phyloP scores from a whole-genome alignment of 1,140 invertebrate genomes.

The Procambarus virginalis region DNA sequence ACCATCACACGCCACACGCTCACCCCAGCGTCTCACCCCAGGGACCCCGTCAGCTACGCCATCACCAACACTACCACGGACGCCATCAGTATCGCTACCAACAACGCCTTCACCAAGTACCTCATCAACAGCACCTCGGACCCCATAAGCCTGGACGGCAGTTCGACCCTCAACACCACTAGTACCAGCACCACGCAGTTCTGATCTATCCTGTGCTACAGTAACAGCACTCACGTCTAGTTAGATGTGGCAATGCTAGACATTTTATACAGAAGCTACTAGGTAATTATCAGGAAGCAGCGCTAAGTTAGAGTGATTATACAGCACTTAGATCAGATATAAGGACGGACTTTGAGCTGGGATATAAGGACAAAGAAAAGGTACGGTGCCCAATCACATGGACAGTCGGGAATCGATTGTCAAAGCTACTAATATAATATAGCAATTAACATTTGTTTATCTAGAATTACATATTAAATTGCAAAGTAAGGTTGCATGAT shows the following conservation, averaged over 20 bases:
- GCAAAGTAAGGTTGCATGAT: no score
- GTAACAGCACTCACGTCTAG: not conserved
- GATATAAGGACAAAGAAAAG: no score
- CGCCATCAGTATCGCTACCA: constrained; percentile 52
- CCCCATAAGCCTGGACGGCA: not conserved
- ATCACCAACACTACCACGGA: constrained; percentile 28
- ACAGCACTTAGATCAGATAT: no score
- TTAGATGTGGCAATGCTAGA: not conserved
- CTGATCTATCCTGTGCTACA: not conserved
- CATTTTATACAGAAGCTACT: constrained; percentile 28
- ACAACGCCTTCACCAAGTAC: constrained; percentile 31
- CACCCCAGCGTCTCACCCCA: not conserved
- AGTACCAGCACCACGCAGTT: not conserved
- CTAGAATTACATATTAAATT: no score
- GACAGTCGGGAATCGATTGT: no score
- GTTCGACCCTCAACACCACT: not conserved
- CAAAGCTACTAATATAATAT: no score
- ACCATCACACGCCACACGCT: not conserved
- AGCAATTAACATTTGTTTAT: no score
- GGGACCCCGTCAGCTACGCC: constrained; percentile 28
- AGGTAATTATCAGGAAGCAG: constrained; percentile 23
- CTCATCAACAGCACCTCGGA: constrained; percentile 14
- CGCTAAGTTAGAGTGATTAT: no score
- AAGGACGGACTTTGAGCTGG: no score
- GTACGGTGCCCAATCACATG: no score